Conservation (phyloP, 2,113 vertebrate species). For the Petaurus breviceps region DNA sequence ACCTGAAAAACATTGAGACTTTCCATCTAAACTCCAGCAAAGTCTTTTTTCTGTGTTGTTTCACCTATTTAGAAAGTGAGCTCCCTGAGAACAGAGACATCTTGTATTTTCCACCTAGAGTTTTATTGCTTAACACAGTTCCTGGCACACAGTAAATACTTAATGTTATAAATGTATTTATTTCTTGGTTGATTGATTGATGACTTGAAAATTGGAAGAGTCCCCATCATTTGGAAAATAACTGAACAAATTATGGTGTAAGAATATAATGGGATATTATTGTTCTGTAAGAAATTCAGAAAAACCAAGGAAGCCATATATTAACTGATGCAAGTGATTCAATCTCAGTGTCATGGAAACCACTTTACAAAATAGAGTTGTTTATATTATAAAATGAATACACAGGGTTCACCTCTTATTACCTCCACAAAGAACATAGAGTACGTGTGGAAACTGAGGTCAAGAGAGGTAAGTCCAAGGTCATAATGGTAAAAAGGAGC, state of each 20-base stretch:
- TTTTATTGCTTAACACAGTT: background rate
- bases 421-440: background rate
- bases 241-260: background rate
- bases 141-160: background rate
- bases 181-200: background rate
- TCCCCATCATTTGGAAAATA: background rate
- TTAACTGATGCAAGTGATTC: background rate
- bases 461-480: background rate
- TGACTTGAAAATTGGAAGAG: background rate
- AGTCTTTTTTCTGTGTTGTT: background rate
- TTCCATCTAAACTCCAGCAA: background rate
- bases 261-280: background rate
- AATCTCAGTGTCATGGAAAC: background rate
- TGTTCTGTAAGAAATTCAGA: background rate
- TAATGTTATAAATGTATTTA: background rate
- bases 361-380: background rate
- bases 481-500: background rate
- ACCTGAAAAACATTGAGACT: background rate
- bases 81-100: background rate
- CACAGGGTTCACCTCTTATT: background rate
- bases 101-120: background rate
- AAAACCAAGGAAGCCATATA: background rate
- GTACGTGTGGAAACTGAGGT: background rate
- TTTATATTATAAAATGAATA: background rate
- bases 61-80: background rate